A percentile compares a stretch with the other conserved stretches of the same genome.
phyloP scores from a whole-genome alignment of 2,888 invertebrate species.

The Eilema depressum region DNA sequence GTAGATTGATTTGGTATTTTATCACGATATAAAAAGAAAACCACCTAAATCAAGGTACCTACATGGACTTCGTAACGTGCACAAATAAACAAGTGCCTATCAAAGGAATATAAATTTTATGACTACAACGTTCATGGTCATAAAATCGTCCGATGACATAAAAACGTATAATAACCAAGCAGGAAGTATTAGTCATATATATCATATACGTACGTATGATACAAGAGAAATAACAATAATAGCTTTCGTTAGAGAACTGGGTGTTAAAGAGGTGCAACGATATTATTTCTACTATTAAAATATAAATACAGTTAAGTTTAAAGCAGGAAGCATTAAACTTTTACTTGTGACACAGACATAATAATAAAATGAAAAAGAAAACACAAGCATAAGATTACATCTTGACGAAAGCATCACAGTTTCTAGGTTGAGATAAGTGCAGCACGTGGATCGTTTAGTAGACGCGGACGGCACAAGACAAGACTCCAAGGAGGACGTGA shows the following conservation, averaged over 20 bases:
- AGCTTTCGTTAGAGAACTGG: no score
- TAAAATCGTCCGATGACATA: slow-evolving; percentile 28
- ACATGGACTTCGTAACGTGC: not conserved
- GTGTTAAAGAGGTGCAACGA: not conserved
- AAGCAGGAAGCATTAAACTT: not conserved
- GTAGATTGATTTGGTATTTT: not conserved
- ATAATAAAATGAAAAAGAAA: slow-evolving; percentile 24
- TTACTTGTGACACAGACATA: not conserved
- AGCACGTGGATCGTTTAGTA: slow-evolving; percentile 65
- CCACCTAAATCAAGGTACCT: not conserved
- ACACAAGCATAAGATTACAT: slow-evolving; percentile 13
- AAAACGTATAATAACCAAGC: slow-evolving; percentile 5
- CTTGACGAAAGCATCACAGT: slow-evolving; percentile 38
- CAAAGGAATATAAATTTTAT: slow-evolving; percentile 22
- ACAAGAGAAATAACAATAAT: no score
- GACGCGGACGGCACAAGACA: slow-evolving; percentile 61
- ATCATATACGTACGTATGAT: not conserved
- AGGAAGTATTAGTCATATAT: not conserved
- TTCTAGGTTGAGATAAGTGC: slow-evolving; percentile 51
- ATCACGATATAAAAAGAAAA: slow-evolving; percentile 1
- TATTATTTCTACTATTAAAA: not conserved
- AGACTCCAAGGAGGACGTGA: slow-evolving; percentile 65
- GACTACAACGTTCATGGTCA: slow-evolving; percentile 20
- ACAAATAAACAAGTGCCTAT: not conserved
- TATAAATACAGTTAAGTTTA: not conserved